phyloP scores from a whole-genome alignment of 2,888 invertebrate species.

The Electrophaes corylata region DNA sequence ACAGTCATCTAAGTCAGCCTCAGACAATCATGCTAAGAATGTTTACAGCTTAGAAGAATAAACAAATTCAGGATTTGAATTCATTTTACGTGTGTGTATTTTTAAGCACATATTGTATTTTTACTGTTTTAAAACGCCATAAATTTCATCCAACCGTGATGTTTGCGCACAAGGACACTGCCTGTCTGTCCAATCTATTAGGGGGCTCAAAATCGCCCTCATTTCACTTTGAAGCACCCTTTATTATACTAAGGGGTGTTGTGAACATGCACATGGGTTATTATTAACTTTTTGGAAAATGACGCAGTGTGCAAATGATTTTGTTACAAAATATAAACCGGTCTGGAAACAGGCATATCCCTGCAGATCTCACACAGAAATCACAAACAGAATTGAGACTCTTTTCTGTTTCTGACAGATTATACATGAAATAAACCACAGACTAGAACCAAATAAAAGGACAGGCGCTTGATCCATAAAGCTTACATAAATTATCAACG shows the following conservation, averaged over 20 bases:
- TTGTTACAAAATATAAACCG: not conserved
- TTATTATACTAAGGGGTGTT: constrained; percentile 9
- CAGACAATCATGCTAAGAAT: too few relatives aligned
- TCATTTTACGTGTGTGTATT: not conserved
- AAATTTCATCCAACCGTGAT: constrained; percentile 7
- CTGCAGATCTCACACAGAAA: not conserved
- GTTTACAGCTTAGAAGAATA: too few relatives aligned
- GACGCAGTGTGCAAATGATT: not conserved
- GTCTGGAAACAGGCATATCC: not conserved
- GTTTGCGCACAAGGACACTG: constrained; percentile 6
- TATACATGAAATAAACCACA: too few relatives aligned
- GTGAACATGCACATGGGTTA: constrained; percentile 4
- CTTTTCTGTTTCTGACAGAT: not conserved
- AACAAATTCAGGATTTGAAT: too few relatives aligned
- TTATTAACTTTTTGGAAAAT: constrained; percentile 6
- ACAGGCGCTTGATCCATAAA: too few relatives aligned
- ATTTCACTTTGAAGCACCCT: constrained; percentile 20
- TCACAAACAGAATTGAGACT: too few relatives aligned
- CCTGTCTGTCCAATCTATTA: constrained; percentile 11
- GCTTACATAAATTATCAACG: too few relatives aligned
- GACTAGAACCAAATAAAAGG: too few relatives aligned
- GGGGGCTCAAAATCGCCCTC: constrained; percentile 14
- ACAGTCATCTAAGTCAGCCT: too few relatives aligned
- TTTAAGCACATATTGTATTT: too few relatives aligned
- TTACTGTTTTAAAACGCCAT: constrained; percentile 20